Conservation (phyloP, 2,888 invertebrate species). For the Cerceris ruficornis region DNA sequence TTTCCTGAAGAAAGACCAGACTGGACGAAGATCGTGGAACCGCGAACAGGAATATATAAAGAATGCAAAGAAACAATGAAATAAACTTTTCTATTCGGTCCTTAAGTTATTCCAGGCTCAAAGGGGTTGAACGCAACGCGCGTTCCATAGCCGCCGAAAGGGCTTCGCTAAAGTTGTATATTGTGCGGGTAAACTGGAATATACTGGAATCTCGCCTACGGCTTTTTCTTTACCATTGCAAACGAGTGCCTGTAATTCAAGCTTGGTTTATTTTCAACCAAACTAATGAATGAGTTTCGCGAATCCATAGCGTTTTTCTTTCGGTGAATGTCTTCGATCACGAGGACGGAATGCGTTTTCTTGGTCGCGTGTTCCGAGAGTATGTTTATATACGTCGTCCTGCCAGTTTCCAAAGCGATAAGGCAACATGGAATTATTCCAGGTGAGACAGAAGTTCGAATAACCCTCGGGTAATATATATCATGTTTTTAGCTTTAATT, state of each 20-base stretch:
- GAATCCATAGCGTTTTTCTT: background rate
- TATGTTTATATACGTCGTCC: background rate
- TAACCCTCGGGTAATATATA: no score
- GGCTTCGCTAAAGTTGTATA: background rate
- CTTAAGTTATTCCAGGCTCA: constrained; percentile 25
- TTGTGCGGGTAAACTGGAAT: background rate
- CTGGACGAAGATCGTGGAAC: background rate
- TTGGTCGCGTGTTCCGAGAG: background rate
- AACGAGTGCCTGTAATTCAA: constrained; percentile 7
- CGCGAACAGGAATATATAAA: background rate
- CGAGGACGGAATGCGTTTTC: background rate
- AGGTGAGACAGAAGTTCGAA: no score
- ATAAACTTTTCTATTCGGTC: constrained; percentile 7
- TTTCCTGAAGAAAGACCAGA: background rate
- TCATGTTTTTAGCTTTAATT: no score
- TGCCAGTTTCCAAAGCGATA: background rate
- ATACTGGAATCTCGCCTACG: constrained; percentile 3
- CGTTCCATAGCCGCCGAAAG: constrained; percentile 4
- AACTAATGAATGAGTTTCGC: background rate
- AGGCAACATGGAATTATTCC: no score
- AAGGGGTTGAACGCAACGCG: constrained; percentile 20
- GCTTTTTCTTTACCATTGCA: constrained; percentile 5
- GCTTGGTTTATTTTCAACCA: background rate
- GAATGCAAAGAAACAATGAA: constrained; percentile 1
- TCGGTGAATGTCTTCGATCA: background rate